phyloP scores from a whole-genome alignment of 2,113 vertebrate genomes.

The Enhydra lutris region DNA sequence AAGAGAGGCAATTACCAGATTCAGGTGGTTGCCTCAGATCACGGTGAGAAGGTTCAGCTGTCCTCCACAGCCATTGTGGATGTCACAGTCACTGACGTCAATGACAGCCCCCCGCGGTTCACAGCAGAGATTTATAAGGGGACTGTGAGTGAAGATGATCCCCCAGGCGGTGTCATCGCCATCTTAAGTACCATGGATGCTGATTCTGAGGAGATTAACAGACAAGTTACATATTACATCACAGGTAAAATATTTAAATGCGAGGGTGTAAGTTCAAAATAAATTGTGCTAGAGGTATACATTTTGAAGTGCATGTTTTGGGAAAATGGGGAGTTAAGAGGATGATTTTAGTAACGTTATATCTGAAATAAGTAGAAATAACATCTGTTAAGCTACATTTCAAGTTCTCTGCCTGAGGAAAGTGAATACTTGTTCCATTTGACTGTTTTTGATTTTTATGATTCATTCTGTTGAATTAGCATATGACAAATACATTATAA shows the following conservation, averaged over 20 bases:
- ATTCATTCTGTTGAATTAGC: background rate
- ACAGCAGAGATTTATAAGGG: conserved; percentile 98
- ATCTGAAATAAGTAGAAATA: background rate
- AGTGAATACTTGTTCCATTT: conserved; percentile 1
- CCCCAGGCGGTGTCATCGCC: conserved; percentile 92
- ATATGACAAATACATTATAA: background rate
- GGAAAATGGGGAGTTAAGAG: background rate
- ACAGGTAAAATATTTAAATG: conserved; percentile 86
- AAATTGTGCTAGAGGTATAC: background rate
- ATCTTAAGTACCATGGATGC: conserved; percentile 95
- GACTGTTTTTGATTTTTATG: background rate
- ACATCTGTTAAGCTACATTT: background rate
- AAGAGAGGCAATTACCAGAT: conserved; percentile 85
- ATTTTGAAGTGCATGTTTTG: background rate
- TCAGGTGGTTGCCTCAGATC: conserved; percentile 89
- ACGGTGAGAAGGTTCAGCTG: conserved; percentile 90
- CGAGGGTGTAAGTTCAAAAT: background rate
- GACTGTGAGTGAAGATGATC: conserved; percentile 97
- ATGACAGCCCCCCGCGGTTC: conserved; percentile 95
- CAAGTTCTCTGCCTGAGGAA: background rate
- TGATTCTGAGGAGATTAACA: conserved; percentile 92
- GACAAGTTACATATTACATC: conserved; percentile 93
- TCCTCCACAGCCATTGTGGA: conserved; percentile 88
- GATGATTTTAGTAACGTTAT: background rate
- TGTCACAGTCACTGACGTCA: conserved; percentile 93